Percentiles rank a stretch among this genome's conserved stretches.
These are phyloP conservation scores for Cremastinae sp. DNA, from an alignment of 2,888 invertebrate species.

Conservation along the genomic window DNA sequence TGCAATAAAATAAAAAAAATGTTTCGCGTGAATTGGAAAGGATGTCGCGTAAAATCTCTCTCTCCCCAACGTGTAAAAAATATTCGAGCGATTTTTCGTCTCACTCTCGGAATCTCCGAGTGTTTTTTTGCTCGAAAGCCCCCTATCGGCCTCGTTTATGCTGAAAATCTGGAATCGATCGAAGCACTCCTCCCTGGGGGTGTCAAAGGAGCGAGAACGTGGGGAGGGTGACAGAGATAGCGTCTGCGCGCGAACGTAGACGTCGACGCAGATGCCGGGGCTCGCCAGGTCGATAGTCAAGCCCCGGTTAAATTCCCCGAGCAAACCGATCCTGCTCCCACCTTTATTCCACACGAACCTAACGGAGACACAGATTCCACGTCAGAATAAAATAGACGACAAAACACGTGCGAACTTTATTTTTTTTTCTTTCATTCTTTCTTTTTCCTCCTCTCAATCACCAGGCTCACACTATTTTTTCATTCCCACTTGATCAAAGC, in stretches of 20 bases:
- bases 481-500: too few species aligned
- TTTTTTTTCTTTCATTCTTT: too few species aligned
- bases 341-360: conserved; percentile 49
- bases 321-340: conserved; percentile 68
- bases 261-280: conserved; percentile 76
- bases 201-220: conserved; percentile 41
- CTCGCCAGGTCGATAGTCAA: conserved; percentile 78
- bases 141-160: conserved; percentile 75
- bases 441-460: neutral
- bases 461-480: neutral
- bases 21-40: neutral
- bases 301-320: conserved; percentile 77
- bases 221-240: conserved; percentile 52
- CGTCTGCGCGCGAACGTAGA: conserved; percentile 74
- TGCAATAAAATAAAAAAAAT: neutral
- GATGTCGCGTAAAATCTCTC: conserved; percentile 7
- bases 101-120: neutral
- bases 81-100: conserved; percentile 49
- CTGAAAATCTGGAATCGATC: conserved; percentile 79
- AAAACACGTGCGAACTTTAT: too few species aligned
- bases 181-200: conserved; percentile 66
- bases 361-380: conserved; percentile 19
- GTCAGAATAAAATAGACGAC: neutral
- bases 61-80: conserved; percentile 45
- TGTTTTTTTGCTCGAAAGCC: conserved; percentile 16